Percentiles rank a stretch among this genome's conserved stretches.
Evolutionary conservation across 2,797 vertebrate species (phyloP).

Genomic region (Chloroceryle inda): DNA sequence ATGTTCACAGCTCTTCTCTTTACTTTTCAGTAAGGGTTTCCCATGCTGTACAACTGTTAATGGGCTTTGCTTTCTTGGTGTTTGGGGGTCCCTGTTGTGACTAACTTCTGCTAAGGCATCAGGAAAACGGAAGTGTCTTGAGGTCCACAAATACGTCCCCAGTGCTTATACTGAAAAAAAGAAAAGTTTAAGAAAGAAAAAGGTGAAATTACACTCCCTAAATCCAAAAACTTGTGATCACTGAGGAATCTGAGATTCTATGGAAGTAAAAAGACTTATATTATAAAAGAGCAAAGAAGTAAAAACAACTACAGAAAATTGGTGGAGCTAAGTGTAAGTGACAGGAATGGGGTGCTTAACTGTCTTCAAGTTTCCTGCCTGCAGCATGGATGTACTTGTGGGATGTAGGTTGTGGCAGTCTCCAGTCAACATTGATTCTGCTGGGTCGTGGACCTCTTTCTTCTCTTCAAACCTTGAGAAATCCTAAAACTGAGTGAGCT

Average conservation of each 20-base stretch:
- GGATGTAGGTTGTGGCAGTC: fast-evolving
- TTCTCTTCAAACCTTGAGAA: neutral
- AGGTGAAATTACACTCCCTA: neutral
- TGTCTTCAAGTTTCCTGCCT: neutral
- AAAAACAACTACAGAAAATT: neutral
- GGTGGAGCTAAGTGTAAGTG: neutral
- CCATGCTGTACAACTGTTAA: neutral
- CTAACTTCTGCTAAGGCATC: neutral
- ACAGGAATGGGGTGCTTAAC: neutral
- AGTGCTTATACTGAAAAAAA: neutral
- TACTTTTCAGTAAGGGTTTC: slow-evolving; percentile 25
- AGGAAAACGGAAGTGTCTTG: neutral
- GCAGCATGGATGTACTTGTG: neutral
- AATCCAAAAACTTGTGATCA: neutral
- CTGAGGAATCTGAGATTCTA: neutral
- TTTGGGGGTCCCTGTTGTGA: neutral
- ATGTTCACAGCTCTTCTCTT: slow-evolving; percentile 16
- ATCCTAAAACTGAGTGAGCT: neutral
- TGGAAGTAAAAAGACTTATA: neutral
- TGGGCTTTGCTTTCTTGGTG: neutral
- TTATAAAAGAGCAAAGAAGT: neutral
- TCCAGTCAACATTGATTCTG: neutral
- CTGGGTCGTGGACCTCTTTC: neutral
- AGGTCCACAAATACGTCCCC: neutral
- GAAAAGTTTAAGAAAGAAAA: neutral